Percentiles rank a stretch among this genome's conserved stretches.
These are phyloP conservation scores for Cyanistes caeruleus DNA, from an alignment of 2,113 vertebrate genomes.

Conservation along the genomic window DNA sequence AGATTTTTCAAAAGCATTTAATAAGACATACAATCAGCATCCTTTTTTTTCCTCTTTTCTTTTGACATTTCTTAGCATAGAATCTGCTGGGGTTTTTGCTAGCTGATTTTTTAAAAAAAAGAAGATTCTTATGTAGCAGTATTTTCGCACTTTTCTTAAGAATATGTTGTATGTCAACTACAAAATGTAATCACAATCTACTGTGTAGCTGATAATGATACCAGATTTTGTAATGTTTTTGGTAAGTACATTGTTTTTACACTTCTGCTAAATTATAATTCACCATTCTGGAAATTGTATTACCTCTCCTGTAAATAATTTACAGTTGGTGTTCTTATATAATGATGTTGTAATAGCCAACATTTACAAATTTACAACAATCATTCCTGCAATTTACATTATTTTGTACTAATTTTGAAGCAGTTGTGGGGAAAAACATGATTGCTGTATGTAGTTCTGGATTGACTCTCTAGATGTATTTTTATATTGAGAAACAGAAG, in stretches of 20 bases:
- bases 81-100: constrained; percentile 25
- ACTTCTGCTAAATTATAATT: constrained; percentile 34
- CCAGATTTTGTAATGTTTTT: constrained; percentile 51
- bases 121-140: constrained; percentile 57
- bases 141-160: constrained; percentile 68
- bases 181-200: constrained; percentile 16
- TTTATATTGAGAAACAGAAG: constrained; percentile 57
- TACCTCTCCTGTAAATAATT: constrained; percentile 73
- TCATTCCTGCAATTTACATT: constrained; percentile 66
- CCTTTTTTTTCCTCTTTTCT: constrained; percentile 50
- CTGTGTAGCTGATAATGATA: constrained; percentile 1
- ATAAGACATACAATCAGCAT: constrained; percentile 59
- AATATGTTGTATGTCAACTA: constrained; percentile 15
- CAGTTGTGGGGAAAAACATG: not conserved
- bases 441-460: not conserved
- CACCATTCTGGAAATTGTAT: constrained; percentile 53
- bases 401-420: constrained; percentile 66
- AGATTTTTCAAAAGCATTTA: constrained; percentile 73
- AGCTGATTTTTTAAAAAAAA: not conserved
- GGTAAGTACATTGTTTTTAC: constrained; percentile 40
- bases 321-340: constrained; percentile 41
- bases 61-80: constrained; percentile 60
- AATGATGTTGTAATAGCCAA: constrained; percentile 63
- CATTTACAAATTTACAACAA: constrained; percentile 58
- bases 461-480: constrained; percentile 44